Base-by-base conservation (phyloP, 2,888 invertebrate species). In the Idaea biselata region DNA sequence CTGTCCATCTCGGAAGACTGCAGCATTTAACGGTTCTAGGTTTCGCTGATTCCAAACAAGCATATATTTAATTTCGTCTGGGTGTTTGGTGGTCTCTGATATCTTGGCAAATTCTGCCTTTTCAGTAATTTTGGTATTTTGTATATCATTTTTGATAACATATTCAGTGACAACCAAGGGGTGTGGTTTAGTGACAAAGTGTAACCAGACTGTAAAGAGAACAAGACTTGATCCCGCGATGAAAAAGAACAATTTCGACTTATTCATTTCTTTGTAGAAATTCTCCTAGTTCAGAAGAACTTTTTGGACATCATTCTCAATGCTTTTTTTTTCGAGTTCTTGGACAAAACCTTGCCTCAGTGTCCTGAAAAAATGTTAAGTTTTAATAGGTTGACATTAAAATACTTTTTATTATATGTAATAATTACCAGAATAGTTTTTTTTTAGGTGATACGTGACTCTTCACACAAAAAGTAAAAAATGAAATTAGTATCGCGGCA, bases 11-110 rank as follows among this genome's bases (percentile, higher is more conserved):
- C 80, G 81, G 2, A 89, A 74, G 44, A 44, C 8, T 14, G 14
- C 11, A 54, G 70, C 80, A 60, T 81, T 78, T 8, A 90, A 81
- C 0, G 91, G 91, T 6, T 82, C 81, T 54, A 70, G 82, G 31
- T 83, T 80, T 5, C 66, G 60, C 0, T 58, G 66, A 0, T 86
- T 87, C 91, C 91, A 91, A 0, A 89, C 71, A 0, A 91, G 71
- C 6, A 91, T 81, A 54, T 86, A 89, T 68, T 88, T 90, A 1
- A 83, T 69, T 16, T 77, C 77, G 66, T 81, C 81, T 0, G 83
- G 75, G 11, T 44, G 44, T 44, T 44, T 44, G 2, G 11, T 44
- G 2, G 44, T 44, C 44, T 44, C 8, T 6, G 44, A 44, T 11
- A 44, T 44, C 44, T 14, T 3, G 0, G 44, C 3, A 14, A 44